Percentiles rank a stretch among this genome's conserved stretches.
Conservation (phyloP, 92 coral and sea anemone species). For the Actinernus sp. region DNA sequence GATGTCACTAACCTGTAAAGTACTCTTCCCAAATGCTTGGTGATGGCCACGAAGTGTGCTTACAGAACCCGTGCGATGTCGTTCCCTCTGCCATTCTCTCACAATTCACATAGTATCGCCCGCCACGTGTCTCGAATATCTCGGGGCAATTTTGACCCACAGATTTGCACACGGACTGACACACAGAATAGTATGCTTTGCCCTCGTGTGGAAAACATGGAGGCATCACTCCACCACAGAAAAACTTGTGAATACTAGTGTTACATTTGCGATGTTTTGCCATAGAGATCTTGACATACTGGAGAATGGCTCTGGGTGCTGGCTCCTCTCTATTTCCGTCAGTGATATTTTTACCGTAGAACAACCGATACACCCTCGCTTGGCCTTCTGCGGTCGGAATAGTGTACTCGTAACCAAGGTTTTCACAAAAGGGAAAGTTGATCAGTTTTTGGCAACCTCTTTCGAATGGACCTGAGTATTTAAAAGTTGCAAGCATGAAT, state of each 20-base stretch:
- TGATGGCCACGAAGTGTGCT: slow-evolving; percentile 27
- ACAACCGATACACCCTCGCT: not conserved
- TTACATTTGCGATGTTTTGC: slow-evolving; percentile 15
- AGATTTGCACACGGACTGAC: slow-evolving; percentile 12
- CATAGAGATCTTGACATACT: slow-evolving; percentile 8
- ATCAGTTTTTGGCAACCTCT: slow-evolving; percentile 28
- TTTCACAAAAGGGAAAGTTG: slow-evolving; percentile 26
- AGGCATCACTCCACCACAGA: slow-evolving; percentile 13
- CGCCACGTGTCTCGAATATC: not conserved
- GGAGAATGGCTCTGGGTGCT: slow-evolving; percentile 18
- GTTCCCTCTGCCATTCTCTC: slow-evolving; percentile 24
- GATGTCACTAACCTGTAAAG: slow-evolving; percentile 7
- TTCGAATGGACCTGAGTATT: slow-evolving; percentile 42
- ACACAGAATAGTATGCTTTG: slow-evolving; percentile 21
- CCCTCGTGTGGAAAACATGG: slow-evolving; percentile 41
- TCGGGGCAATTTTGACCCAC: slow-evolving; percentile 27
- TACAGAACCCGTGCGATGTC: slow-evolving; percentile 27
- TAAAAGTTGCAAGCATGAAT: too few species aligned
- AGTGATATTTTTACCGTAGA: slow-evolving; percentile 28
- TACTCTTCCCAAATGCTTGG: slow-evolving; percentile 11
- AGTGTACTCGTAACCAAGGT: slow-evolving; percentile 28
- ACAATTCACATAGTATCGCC: slow-evolving; percentile 17
- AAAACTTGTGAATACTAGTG: slow-evolving; percentile 5
- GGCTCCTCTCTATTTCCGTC: slow-evolving; percentile 9
- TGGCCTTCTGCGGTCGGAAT: slow-evolving; percentile 7